Evolutionary conservation across 2,888 invertebrate species (phyloP), one percentile per base, ranked within the genome.

Genomic region (Drosophila lacicola): DNA sequence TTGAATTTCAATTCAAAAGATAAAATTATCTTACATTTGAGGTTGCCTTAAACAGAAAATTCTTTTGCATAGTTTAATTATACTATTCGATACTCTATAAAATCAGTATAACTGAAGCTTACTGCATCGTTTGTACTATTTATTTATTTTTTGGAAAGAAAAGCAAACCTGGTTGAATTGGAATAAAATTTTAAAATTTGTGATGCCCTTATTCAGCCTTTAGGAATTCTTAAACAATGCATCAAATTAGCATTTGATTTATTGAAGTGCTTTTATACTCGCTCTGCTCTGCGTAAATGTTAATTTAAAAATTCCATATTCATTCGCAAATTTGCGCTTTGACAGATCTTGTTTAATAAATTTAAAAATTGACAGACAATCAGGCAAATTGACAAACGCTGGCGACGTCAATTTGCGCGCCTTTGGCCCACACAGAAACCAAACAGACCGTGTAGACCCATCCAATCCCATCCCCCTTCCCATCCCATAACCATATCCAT

Each of bases 331-430:
- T 33, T 29, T 41, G 46, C 34, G 33, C 37, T 53, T 50, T 60
- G 74, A 74, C 71, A 74, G 71, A 64, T 71, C 68, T 75, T 63
- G 68, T 68, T 74, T 64, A 68, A 75, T 75, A 75, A 71, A 75
- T 74, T 74, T 41, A 39, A 61, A n/a, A 46, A 61, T 45, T 80
- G 80, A 67, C 78, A 76, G 56, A 68, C 74, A 80, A 82, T 76
- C 73, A 67, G 70, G 50, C 60, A 74, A 80, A 70, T 81, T 82
- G 83, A 81, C 70, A 80, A 78, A 68, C 54, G 33, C 68, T 36
- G 57, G 50, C 62, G 53, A 29, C 56, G 45, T 67, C 74, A 63
- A 74, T 63, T 67, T 60, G 55, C 34, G 21, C 53, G 37, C 11
- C 62, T 36, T n/a, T 55, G 68, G 70, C 68, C 79, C 79, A 78